phyloP scores from a whole-genome alignment of 1,140 invertebrate genomes.

The Dendroctonus valens region DNA sequence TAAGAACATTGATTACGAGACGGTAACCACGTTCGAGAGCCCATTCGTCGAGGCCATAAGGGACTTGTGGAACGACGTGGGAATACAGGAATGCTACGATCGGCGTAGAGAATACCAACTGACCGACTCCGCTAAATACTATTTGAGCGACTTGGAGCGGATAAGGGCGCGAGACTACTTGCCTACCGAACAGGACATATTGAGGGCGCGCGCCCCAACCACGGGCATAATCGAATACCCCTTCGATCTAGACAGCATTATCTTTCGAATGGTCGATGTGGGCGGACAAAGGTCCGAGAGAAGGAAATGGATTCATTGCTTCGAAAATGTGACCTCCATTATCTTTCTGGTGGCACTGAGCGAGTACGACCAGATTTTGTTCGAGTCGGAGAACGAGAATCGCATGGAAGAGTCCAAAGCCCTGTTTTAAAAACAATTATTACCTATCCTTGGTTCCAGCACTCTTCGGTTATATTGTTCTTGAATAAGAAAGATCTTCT shows the following conservation, averaged over 20 bases:
- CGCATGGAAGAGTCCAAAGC: constrained; percentile 99
- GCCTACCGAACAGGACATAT: constrained; percentile 95
- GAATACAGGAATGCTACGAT: constrained; percentile 99
- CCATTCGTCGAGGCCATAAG: constrained; percentile 98
- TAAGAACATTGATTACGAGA: constrained; percentile 96
- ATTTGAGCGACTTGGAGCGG: constrained; percentile 81
- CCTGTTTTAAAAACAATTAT: constrained; percentile 99
- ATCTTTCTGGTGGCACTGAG: constrained; percentile 95
- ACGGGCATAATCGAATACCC: constrained; percentile 98
- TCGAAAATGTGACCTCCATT: constrained; percentile 97
- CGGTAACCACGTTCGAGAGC: constrained; percentile 95
- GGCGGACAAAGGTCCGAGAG: constrained; percentile 96
- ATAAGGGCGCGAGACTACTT: constrained; percentile 89
- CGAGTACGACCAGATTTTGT: constrained; percentile 52
- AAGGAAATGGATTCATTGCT: constrained; percentile 99
- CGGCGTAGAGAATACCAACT: constrained; percentile 98
- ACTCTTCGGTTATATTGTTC: constrained; percentile 99
- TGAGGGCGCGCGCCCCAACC: constrained; percentile 93
- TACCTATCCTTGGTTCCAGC: constrained; percentile 99
- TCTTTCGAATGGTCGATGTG: constrained; percentile 93
- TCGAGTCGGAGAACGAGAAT: constrained; percentile 67
- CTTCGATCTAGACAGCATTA: constrained; percentile 93
- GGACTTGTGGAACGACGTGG: constrained; percentile 92
- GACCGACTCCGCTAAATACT: constrained; percentile 99
- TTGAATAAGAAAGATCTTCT: constrained; percentile 99